These are phyloP conservation scores for Bhutanitis thaidina DNA, from an alignment of 2,888 invertebrate genomes.

Conservation along the genomic window DNA sequence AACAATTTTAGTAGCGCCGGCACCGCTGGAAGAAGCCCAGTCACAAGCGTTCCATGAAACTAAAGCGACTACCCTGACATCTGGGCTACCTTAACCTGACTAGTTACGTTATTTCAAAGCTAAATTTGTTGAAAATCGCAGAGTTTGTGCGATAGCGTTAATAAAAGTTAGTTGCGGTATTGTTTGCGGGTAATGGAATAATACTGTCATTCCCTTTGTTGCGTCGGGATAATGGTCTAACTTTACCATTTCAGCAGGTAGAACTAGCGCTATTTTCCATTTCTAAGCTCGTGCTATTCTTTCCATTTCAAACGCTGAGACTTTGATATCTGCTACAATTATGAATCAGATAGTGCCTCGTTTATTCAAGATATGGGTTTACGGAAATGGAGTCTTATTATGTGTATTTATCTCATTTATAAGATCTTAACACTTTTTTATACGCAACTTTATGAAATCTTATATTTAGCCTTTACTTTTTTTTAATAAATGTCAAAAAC, in stretches of 20 bases:
- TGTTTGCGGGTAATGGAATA: slow-evolving; percentile 20
- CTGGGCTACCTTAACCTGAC: too few species aligned
- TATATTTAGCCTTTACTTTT: too few species aligned
- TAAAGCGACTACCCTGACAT: too few species aligned
- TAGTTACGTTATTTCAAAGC: not conserved
- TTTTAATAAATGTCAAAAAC: too few species aligned
- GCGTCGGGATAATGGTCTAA: slow-evolving; percentile 20
- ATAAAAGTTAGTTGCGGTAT: slow-evolving; percentile 16
- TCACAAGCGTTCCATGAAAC: too few species aligned
- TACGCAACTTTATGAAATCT: too few species aligned
- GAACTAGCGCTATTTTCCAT: slow-evolving; percentile 17
- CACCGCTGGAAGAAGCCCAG: too few species aligned
- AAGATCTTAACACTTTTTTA: too few species aligned
- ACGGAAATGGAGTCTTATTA: too few species aligned
- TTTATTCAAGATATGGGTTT: not conserved
- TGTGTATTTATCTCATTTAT: too few species aligned
- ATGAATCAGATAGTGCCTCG: slow-evolving; percentile 14
- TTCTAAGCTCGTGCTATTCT: slow-evolving; percentile 16
- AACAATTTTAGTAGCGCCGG: too few species aligned
- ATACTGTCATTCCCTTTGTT: slow-evolving; percentile 20
- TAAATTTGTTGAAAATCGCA: not conserved
- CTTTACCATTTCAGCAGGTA: slow-evolving; percentile 17
- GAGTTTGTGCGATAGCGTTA: slow-evolving; percentile 12
- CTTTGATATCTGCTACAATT: slow-evolving; percentile 12
- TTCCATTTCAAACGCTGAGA: slow-evolving; percentile 10